phyloP scores from a whole-genome alignment of 2,797 vertebrate species.

The Neosilurus mollespiculum region DNA sequence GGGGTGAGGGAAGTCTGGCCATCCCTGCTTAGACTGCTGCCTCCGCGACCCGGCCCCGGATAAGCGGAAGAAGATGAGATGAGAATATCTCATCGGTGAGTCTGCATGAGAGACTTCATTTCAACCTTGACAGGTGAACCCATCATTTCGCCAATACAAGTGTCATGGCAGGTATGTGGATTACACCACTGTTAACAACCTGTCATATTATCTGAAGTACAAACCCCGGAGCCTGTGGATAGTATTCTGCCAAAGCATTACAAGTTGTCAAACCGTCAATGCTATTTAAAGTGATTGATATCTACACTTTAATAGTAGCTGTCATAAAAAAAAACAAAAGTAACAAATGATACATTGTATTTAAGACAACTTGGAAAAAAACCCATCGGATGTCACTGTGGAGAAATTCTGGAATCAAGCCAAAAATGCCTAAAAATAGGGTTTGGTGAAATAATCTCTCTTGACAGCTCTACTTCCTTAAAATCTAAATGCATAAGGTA shows the following conservation, averaged over 20 bases:
- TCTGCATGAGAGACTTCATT: no score
- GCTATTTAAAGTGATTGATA: neutral
- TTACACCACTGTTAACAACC: neutral
- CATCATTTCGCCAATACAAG: no score
- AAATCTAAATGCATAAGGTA: neutral
- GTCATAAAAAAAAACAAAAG: neutral
- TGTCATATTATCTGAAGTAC: neutral
- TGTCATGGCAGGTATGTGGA: neutral
- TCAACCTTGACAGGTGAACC: no score
- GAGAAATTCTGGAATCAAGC: neutral
- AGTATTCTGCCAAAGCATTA: neutral
- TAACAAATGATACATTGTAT: neutral
- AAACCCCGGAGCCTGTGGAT: no score
- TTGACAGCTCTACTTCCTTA: neutral
- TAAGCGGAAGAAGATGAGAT: no score
- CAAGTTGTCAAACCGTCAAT: neutral
- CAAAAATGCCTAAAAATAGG: neutral
- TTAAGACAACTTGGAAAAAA: neutral
- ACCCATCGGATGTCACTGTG: neutral
- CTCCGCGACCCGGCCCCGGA: no score
- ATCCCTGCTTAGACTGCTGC: no score
- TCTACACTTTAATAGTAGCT: neutral
- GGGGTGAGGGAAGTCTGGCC: no score
- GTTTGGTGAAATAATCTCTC: neutral
- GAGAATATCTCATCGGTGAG: no score